These are phyloP conservation scores for Dromococcyx pavoninus DNA, from an alignment of 2,797 vertebrate genomes.

Conservation along the genomic window DNA sequence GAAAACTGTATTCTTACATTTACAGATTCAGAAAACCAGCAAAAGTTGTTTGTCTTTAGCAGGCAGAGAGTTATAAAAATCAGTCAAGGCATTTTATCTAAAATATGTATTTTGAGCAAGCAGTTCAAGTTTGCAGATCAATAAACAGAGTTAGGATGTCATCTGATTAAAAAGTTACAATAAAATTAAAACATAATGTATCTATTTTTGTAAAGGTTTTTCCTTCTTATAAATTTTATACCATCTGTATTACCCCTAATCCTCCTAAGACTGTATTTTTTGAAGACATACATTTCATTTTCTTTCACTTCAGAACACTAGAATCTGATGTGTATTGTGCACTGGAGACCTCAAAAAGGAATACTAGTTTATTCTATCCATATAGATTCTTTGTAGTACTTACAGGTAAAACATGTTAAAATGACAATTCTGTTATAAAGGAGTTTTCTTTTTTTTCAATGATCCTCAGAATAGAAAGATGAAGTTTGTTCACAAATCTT, in stretches of 20 bases:
- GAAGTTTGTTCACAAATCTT: conserved; percentile 31
- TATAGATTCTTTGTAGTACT: conserved; percentile 34
- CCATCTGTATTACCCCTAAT: not conserved
- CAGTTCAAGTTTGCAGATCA: not conserved
- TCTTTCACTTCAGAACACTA: conserved; percentile 48
- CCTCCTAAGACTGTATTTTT: conserved; percentile 17
- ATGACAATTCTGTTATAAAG: not conserved
- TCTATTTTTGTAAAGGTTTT: not conserved
- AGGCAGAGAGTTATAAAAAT: not conserved
- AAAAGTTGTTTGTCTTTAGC: not conserved
- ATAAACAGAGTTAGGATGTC: not conserved
- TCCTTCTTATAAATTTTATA: not conserved
- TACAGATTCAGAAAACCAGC: not conserved
- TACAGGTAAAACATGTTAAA: conserved; percentile 46
- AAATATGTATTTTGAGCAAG: not conserved
- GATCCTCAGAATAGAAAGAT: conserved; percentile 5
- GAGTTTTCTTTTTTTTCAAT: conserved; percentile 12
- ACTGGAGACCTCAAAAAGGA: conserved; percentile 14
- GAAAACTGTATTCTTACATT: not conserved
- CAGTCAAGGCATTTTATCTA: not conserved
- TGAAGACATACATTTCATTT: conserved; percentile 54
- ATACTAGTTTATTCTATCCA: conserved; percentile 51
- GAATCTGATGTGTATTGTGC: conserved; percentile 26
- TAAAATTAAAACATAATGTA: not conserved
- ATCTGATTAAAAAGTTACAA: conserved; percentile 14